These are phyloP conservation scores for Nothoprocta perdicaria DNA, from an alignment of 2,113 vertebrate genomes.

Conservation along the genomic window DNA sequence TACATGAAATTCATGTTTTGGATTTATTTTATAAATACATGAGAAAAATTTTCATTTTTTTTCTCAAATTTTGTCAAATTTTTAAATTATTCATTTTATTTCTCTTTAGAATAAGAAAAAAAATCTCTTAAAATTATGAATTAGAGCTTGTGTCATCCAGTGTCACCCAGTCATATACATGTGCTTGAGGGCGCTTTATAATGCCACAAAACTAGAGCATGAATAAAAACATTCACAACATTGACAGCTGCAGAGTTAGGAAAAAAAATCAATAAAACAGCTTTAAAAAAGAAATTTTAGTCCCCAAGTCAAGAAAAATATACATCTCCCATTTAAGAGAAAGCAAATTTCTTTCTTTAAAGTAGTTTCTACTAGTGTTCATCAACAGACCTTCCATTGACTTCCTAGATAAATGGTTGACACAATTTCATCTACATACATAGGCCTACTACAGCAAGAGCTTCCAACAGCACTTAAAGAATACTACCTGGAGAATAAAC, in stretches of 20 bases:
- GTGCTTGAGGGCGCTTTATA: neutral
- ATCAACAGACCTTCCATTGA: neutral
- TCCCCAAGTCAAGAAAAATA: neutral
- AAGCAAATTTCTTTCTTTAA: neutral
- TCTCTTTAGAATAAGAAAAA: neutral
- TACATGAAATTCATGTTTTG: neutral
- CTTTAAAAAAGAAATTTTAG: neutral
- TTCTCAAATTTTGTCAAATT: neutral
- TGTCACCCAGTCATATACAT: neutral
- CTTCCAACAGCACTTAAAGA: neutral
- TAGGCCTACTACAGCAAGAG: neutral
- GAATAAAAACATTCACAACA: neutral
- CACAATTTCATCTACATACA: neutral
- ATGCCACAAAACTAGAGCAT: neutral
- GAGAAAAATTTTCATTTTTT: neutral
- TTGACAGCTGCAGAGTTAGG: neutral
- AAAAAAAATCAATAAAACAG: neutral
- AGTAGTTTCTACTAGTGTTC: neutral
- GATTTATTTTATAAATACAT: neutral
- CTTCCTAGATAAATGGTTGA: neutral
- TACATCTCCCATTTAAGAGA: neutral
- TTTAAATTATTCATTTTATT: neutral
- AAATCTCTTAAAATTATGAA: neutral
- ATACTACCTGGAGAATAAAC: neutral
- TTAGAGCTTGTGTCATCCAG: neutral